Evolutionary conservation across 2,888 invertebrate genomes (phyloP).

Genomic region (Drosophila histrio): DNA sequence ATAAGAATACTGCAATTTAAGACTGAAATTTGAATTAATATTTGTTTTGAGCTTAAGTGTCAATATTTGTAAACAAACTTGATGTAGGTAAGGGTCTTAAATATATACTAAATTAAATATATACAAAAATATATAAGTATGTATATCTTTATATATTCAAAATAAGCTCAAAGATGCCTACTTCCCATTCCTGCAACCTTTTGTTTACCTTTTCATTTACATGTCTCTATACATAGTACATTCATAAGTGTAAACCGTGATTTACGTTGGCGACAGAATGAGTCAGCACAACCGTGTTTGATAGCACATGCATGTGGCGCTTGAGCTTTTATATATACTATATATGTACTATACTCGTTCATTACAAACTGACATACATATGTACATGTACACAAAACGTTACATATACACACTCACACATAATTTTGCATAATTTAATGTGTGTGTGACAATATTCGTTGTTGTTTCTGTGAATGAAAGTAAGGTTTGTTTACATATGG

Average conservation of each 20-base stretch:
- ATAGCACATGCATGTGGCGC: conserved; percentile 44
- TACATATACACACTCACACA: conserved; percentile 1
- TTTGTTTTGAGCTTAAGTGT: background rate
- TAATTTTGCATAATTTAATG: conserved; percentile 9
- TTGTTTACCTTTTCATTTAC: conserved; percentile 20
- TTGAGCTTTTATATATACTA: conserved; percentile 59
- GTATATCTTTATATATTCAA: background rate
- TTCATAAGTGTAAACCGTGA: conserved; percentile 35
- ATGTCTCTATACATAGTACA: conserved; percentile 1
- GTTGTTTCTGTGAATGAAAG: conserved; percentile 81
- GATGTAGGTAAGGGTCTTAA: background rate
- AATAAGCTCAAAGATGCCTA: background rate
- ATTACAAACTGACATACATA: conserved; percentile 9
- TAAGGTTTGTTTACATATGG: conserved; percentile 80
- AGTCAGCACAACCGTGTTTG: conserved; percentile 31
- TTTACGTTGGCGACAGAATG: conserved; percentile 39
- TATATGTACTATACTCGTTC: conserved; percentile 45
- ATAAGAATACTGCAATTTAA: background rate
- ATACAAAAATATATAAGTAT: background rate
- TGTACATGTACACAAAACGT: conserved; percentile 12
- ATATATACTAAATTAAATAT: background rate
- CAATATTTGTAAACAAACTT: background rate
- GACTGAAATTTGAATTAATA: background rate
- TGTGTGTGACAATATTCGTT: conserved; percentile 38
- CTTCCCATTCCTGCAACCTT: background rate